These are phyloP conservation scores for Nycteola revayana DNA, from an alignment of 2,888 invertebrate genomes.

Conservation along the genomic window DNA sequence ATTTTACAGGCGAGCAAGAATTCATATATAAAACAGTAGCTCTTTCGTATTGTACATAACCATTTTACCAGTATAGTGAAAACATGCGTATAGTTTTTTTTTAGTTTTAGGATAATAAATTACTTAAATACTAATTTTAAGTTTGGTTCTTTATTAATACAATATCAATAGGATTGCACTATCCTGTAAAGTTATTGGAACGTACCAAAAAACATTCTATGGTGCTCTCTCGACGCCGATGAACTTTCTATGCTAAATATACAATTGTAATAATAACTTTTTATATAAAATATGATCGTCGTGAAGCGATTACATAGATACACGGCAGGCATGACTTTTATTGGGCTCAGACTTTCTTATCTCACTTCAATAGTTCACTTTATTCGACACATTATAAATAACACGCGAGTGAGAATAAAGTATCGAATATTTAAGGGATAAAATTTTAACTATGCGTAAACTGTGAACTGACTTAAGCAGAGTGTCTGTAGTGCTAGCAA, in stretches of 20 bases:
- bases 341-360: constrained; percentile 56
- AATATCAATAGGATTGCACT: constrained; percentile 81
- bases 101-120: constrained; percentile 82
- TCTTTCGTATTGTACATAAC: constrained; percentile 82
- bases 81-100: constrained; percentile 81
- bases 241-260: constrained; percentile 78
- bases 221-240: constrained; percentile 77
- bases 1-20: constrained; percentile 83
- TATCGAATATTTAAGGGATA: constrained; percentile 10
- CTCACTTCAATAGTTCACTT: constrained; percentile 48
- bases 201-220: constrained; percentile 73
- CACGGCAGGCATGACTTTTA: constrained; percentile 68
- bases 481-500: too few species aligned
- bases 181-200: constrained; percentile 77
- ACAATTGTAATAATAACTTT: constrained; percentile 55
- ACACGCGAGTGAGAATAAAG: constrained; percentile 26
- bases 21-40: constrained; percentile 83
- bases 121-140: constrained; percentile 81
- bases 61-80: constrained; percentile 82
- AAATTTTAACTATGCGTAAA: too few species aligned
- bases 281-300: constrained; percentile 64
- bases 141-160: constrained; percentile 83
- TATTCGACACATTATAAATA: constrained; percentile 26
- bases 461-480: too few species aligned
- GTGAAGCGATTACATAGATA: constrained; percentile 71